Conservation (phyloP, 2,888 invertebrate genomes). For the Eupelmus urozonus region DNA sequence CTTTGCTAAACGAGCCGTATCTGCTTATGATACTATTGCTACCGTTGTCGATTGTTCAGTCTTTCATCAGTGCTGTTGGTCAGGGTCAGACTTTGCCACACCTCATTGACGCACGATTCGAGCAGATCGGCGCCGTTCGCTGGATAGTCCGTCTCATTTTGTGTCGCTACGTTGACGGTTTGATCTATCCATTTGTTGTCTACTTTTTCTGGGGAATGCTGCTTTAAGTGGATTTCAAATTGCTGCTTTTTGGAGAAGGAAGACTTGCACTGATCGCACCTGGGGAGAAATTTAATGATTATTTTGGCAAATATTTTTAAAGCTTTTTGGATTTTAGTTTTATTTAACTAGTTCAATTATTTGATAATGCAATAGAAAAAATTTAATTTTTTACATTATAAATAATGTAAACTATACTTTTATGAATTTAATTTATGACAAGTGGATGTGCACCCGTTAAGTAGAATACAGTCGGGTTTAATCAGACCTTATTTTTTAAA, state of each 20-base stretch:
- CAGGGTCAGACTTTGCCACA: slow-evolving; percentile 46
- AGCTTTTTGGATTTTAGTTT: too few species aligned
- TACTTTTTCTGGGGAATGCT: slow-evolving; percentile 50
- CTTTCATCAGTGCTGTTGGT: background rate
- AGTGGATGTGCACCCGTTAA: too few species aligned
- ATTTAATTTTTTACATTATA: too few species aligned
- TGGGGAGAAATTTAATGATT: slow-evolving; percentile 49
- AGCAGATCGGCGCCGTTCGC: slow-evolving; percentile 22
- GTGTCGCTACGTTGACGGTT: background rate
- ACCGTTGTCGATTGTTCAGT: too few species aligned
- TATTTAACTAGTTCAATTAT: too few species aligned
- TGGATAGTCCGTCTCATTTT: background rate
- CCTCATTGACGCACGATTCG: slow-evolving; percentile 44
- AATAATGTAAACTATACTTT: too few species aligned
- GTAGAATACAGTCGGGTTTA: too few species aligned
- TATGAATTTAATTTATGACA: too few species aligned
- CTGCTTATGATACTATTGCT: too few species aligned
- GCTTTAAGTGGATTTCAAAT: slow-evolving; percentile 62
- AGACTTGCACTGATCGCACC: slow-evolving; percentile 63
- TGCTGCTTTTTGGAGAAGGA: slow-evolving; percentile 63
- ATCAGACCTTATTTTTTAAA: too few species aligned
- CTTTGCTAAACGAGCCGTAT: too few species aligned
- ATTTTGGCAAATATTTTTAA: background rate
- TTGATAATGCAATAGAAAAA: too few species aligned
- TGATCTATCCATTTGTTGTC: background rate